Evolutionary conservation across 2,888 invertebrate species (phyloP), one percentile per base, ranked within the genome.

Genomic region (Nephrotoma flavescens): DNA sequence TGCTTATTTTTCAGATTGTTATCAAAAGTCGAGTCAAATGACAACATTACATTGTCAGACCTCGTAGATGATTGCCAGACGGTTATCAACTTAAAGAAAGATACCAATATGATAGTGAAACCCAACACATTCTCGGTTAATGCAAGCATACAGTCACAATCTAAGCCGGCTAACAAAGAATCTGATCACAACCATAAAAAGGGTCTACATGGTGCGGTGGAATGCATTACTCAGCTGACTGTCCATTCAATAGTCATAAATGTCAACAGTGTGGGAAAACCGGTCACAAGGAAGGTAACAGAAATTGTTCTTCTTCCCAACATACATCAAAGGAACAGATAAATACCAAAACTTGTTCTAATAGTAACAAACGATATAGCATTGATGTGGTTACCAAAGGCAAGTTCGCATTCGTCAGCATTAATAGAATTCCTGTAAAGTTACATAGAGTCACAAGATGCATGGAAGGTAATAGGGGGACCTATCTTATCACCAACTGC

Each of bases 1-100:
- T 88, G 88, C 19, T 86, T 88, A 19, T 88, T 88, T 7, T 88
- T 87, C 83, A 87, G 88, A 87, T 47, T 88, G 42, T 45, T 88
- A 9, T 86, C 86, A n/a, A 88, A 88, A 86, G 41, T 89, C 9
- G 86, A 86, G n/a, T 44, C 85, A 6, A 19, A n/a, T 5, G 41
- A 47, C 41, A 41, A 19, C 4, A 15, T 86, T 2, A 86, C n/a
- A 19, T 47, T 47, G n/a, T 47, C 47, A 47, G 47, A 47, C 4
- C 47, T 47, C 2, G n/a, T 3, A 2, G 47, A 3, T 86, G 88
- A 89, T 45, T 88, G 87, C 85, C 88, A 88, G 86, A 87, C 87
- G 11, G 83, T 88, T 19, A 87, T 88, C 7, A 88, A 87, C n/a
- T 45, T 88, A 3, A 88, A 88, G 87, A 41, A 84, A 4, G 88